These are phyloP conservation scores for Temnothorax unifasciatus DNA, from an alignment of 2,888 invertebrate species.

Conservation along the genomic window DNA sequence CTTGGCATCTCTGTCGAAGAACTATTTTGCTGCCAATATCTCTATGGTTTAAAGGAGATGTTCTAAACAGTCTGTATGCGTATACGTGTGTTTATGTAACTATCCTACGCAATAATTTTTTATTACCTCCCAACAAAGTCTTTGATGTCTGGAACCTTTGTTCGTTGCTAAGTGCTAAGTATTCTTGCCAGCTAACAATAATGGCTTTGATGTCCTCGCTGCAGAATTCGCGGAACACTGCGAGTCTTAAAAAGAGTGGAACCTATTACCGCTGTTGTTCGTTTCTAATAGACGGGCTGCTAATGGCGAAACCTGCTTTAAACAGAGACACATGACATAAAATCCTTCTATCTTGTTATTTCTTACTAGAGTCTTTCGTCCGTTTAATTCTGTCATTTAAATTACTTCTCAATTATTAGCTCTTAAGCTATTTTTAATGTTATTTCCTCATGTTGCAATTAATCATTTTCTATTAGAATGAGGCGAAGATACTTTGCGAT, in stretches of 20 bases:
- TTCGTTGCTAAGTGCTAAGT: slow-evolving; percentile 35
- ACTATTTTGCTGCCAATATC: neutral
- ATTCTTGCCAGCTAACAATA: slow-evolving; percentile 48
- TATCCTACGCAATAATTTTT: slow-evolving; percentile 20
- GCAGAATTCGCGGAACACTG: slow-evolving; percentile 42
- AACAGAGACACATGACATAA: neutral
- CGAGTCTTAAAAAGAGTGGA: slow-evolving; percentile 2
- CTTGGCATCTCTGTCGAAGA: neutral
- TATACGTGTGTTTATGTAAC: neutral
- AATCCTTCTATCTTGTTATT: neutral
- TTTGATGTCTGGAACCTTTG: slow-evolving; percentile 35
- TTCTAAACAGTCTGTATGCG: neutral
- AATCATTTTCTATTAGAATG: neutral
- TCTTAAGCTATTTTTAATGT: neutral
- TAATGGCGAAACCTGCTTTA: slow-evolving; percentile 21
- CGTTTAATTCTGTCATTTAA: slow-evolving; percentile 3
- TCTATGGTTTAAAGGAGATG: neutral
- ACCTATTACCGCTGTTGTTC: slow-evolving; percentile 17
- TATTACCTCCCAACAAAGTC: slow-evolving; percentile 19
- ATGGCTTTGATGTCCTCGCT: slow-evolving; percentile 40
- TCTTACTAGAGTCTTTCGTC: neutral
- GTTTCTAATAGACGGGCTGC: slow-evolving; percentile 22
- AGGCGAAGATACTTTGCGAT: neutral
- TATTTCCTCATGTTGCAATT: neutral
- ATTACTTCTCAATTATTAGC: neutral